Percentiles rank a stretch among this genome's conserved stretches.
These are phyloP conservation scores for Apeira syringaria DNA, from an alignment of 2,888 invertebrate species.

Conservation along the genomic window DNA sequence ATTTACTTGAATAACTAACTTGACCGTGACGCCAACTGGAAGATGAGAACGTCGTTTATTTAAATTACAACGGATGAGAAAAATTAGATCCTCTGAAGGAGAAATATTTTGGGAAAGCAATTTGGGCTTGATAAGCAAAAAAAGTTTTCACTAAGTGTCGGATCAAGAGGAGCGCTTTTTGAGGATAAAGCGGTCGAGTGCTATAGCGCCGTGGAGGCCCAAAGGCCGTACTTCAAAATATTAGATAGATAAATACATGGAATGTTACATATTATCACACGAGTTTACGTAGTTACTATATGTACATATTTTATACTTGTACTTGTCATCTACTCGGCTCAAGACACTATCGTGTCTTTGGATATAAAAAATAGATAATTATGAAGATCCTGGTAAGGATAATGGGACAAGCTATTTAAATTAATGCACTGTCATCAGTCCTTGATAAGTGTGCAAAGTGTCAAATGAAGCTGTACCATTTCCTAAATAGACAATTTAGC, in stretches of 20 bases:
- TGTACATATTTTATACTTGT: too few relatives aligned
- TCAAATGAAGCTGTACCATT: too few relatives aligned
- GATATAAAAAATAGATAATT: too few relatives aligned
- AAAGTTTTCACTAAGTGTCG: constrained; percentile 19
- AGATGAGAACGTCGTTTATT: constrained; percentile 39
- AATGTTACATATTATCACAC: too few relatives aligned
- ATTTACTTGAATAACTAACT: constrained; percentile 42
- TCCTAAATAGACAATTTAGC: too few relatives aligned
- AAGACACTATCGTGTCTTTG: too few relatives aligned
- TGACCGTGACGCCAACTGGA: constrained; percentile 32
- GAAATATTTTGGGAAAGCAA: constrained; percentile 33
- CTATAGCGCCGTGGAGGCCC: constrained; percentile 8
- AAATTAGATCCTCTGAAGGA: constrained; percentile 35
- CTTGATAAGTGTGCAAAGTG: too few relatives aligned
- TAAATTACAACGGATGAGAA: constrained; percentile 38
- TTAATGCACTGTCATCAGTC: too few relatives aligned
- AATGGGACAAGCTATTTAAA: too few relatives aligned
- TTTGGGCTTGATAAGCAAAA: constrained; percentile 29
- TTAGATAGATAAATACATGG: constrained; percentile 18
- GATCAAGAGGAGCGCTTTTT: constrained; percentile 17
- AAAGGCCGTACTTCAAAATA: constrained; percentile 28
- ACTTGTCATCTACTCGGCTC: too few relatives aligned
- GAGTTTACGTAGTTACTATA: too few relatives aligned
- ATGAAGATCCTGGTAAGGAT: too few relatives aligned
- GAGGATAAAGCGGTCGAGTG: constrained; percentile 15